Evolutionary conservation across 2,113 vertebrate species (phyloP).

Genomic region (Uropsilus gracilis): DNA sequence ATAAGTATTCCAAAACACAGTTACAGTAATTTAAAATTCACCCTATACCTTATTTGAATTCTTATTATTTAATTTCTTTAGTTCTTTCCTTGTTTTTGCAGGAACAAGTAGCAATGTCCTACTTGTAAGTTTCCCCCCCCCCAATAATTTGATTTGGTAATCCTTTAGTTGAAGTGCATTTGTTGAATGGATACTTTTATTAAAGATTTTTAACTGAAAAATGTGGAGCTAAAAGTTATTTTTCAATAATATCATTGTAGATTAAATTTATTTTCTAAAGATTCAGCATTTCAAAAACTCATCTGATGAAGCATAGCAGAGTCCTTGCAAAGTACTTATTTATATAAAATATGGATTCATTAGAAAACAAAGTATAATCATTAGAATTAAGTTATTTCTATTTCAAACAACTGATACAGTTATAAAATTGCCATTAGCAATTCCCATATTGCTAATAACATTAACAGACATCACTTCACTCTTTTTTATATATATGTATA

Average conservation of each 20-base stretch:
- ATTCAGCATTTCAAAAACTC: neutral
- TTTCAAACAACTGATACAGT: neutral
- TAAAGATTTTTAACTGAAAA: neutral
- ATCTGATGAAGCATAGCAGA: neutral
- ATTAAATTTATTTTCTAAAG: neutral
- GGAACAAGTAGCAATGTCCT: neutral
- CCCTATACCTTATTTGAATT: neutral
- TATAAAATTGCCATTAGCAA: neutral
- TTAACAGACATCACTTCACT: neutral
- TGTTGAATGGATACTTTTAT: neutral
- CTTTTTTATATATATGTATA: neutral
- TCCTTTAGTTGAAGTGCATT: neutral
- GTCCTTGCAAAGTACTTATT: neutral
- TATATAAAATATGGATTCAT: neutral
- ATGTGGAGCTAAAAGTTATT: neutral
- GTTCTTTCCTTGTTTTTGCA: neutral
- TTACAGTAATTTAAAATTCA: neutral
- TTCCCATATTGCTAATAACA: neutral
- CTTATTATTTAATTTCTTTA: neutral
- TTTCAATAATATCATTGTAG: neutral
- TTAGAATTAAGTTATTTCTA: slow-evolving; percentile 14
- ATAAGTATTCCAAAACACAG: neutral
- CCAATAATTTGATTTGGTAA: neutral
- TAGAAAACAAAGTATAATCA: neutral
- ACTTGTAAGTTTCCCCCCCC: neutral